Evolutionary conservation across 2,113 vertebrate species (phyloP).

Genomic region (Catharus fuscescens): DNA sequence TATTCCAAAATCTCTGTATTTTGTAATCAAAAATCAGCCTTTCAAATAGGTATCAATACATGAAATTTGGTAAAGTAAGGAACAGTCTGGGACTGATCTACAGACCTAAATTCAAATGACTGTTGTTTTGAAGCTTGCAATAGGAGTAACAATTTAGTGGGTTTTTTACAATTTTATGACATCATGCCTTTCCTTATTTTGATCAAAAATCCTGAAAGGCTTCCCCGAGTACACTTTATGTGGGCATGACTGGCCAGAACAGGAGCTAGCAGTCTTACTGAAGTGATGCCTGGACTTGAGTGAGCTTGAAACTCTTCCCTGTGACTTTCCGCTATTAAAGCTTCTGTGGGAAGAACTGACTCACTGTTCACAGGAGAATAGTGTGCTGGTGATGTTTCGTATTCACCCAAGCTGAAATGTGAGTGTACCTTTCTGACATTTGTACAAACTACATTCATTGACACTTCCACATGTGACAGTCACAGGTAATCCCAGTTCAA

Average conservation of each 20-base stretch:
- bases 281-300: neutral
- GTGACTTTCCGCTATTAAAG: neutral
- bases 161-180: neutral
- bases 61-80: neutral
- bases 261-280: neutral
- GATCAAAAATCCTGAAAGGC: neutral
- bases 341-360: neutral
- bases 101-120: neutral
- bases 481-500: constrained; percentile 19
- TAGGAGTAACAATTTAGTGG: neutral
- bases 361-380: neutral
- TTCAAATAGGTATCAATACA: neutral
- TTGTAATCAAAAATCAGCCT: neutral
- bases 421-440: neutral
- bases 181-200: neutral
- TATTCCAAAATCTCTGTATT: neutral
- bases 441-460: neutral
- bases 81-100: neutral
- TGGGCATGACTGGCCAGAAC: neutral
- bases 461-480: neutral
- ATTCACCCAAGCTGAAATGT: neutral
- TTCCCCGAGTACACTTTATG: neutral
- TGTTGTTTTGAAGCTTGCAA: neutral
- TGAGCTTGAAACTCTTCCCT: neutral
- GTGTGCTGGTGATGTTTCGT: neutral